Evolutionary conservation across 2,797 vertebrate species (phyloP).

Genomic region (Aphelocoma californica): DNA sequence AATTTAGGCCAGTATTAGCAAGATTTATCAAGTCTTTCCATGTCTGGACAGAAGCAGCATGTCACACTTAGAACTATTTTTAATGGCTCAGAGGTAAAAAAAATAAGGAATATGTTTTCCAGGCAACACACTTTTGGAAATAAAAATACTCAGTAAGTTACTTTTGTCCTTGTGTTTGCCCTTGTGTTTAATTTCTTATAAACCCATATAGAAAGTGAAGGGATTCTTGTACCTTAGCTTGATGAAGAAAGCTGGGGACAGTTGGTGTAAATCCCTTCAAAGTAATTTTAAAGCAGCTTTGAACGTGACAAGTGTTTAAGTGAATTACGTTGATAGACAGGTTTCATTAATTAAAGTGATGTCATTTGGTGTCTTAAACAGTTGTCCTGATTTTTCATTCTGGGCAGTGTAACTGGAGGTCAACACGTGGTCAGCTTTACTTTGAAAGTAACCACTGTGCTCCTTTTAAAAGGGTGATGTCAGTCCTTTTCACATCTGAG

Average conservation of each 20-base stretch:
- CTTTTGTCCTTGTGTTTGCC: neutral
- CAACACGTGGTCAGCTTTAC: neutral
- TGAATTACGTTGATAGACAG: constrained; percentile 54
- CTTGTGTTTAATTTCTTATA: neutral
- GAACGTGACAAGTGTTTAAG: constrained; percentile 46
- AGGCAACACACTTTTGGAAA: neutral
- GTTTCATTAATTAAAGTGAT: constrained; percentile 54
- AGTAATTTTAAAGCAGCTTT: constrained; percentile 55
- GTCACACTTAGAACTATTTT: neutral
- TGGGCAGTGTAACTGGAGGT: constrained; percentile 32
- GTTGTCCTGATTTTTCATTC: constrained; percentile 33
- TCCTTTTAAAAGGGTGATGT: constrained; percentile 11
- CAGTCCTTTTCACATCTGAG: neutral
- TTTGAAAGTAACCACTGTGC: constrained; percentile 40
- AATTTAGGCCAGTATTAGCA: neutral
- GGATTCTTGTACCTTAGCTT: neutral
- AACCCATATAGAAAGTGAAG: constrained; percentile 9
- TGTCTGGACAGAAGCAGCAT: neutral
- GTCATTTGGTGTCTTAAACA: constrained; percentile 39
- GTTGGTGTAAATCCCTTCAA: neutral
- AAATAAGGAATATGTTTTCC: neutral
- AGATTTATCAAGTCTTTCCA: neutral
- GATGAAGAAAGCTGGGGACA: neutral
- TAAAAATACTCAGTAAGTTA: neutral
- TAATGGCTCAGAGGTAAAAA: neutral